A percentile compares a stretch with the other conserved stretches of the same genome.
phyloP scores from a whole-genome alignment of 2,888 invertebrate genomes.

The Mythimna pallens region DNA sequence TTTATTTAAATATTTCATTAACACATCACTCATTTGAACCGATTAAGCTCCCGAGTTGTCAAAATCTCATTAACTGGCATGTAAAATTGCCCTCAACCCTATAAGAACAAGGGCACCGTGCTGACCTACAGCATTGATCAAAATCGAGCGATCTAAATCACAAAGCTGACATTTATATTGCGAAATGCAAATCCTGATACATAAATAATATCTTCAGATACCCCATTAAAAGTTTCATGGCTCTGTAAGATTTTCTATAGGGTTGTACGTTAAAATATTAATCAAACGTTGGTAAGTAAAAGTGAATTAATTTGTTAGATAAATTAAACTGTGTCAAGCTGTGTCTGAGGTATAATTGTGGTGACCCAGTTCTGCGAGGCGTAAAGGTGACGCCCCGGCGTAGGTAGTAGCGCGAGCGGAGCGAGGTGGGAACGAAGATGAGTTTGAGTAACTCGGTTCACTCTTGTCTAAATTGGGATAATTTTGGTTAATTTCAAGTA shows the following conservation, averaged over 20 bases:
- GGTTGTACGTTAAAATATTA: constrained; percentile 63
- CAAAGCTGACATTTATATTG: constrained; percentile 58
- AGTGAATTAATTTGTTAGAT: constrained; percentile 81
- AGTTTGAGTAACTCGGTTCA: background rate
- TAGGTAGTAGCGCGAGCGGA: constrained; percentile 28
- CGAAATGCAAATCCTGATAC: constrained; percentile 55
- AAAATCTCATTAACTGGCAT: constrained; percentile 32
- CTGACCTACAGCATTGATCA: constrained; percentile 23
- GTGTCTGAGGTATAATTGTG: constrained; percentile 79
- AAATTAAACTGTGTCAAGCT: constrained; percentile 79
- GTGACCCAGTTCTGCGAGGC: constrained; percentile 80
- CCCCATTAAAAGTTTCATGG: constrained; percentile 55
- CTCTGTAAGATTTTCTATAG: constrained; percentile 46
- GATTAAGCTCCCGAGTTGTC: constrained; percentile 24
- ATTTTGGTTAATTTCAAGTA: too few species aligned
- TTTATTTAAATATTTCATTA: constrained; percentile 27
- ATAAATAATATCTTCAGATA: constrained; percentile 57
- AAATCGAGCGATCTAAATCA: constrained; percentile 52
- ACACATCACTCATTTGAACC: constrained; percentile 18
- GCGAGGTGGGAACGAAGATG: constrained; percentile 20
- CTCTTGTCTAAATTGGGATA: background rate
- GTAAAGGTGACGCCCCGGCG: constrained; percentile 43
- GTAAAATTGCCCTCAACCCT: constrained; percentile 24
- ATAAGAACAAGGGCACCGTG: constrained; percentile 31
- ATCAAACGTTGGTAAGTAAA: constrained; percentile 62